Conservation (phyloP, 2,113 vertebrate species). For the Alethe castanea region DNA sequence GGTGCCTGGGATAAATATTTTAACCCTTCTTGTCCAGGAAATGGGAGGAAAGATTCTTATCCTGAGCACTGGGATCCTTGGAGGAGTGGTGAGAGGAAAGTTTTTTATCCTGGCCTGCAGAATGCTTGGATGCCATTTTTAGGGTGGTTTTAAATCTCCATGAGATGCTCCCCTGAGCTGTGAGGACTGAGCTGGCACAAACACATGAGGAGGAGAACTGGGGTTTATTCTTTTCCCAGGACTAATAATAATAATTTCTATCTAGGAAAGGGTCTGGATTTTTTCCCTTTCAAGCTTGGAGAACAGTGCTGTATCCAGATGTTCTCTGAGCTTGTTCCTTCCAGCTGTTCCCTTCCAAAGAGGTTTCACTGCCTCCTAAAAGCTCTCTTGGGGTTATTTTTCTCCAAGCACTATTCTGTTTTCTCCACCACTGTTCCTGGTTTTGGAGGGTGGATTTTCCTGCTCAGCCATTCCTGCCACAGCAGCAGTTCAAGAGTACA, state of each 20-base stretch:
- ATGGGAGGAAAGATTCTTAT: background rate
- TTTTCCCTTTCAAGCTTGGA: background rate
- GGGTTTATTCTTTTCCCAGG: background rate
- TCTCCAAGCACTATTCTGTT: background rate
- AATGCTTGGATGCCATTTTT: background rate
- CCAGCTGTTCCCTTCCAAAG: background rate
- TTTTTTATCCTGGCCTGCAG: background rate
- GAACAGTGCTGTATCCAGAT: background rate
- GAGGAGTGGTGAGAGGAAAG: background rate
- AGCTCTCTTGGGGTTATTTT: background rate
- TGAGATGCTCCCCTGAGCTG: background rate
- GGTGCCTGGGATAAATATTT: background rate
- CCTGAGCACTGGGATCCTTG: background rate
- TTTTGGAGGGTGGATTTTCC: background rate
- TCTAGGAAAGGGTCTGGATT: background rate
- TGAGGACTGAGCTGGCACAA: background rate
- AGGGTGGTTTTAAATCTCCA: background rate
- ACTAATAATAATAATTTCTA: background rate
- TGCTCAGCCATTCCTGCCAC: background rate
- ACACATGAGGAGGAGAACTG: accelerated
- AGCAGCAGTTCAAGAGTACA: background rate
- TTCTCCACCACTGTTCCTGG: background rate
- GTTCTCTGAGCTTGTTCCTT: background rate
- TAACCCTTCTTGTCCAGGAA: background rate
- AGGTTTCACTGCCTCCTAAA: background rate